A percentile compares a stretch with the other conserved stretches of the same genome.
Conservation (phyloP, 2,888 invertebrate species). For the Carabus problematicus region DNA sequence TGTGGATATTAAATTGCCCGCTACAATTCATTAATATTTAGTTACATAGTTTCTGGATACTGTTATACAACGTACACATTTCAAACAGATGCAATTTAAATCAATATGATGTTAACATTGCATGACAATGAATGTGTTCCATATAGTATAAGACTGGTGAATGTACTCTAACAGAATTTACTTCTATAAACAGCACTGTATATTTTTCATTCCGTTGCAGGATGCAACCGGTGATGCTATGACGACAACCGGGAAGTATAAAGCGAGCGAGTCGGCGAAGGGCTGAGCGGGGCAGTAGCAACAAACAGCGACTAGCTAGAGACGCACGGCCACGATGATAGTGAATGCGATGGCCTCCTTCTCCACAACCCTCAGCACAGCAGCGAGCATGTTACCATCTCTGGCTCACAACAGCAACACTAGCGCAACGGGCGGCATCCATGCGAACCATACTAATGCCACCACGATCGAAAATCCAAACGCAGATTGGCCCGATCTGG, state of each 20-base stretch:
- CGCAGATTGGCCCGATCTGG: conserved; percentile 63
- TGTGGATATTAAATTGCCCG: too few relatives aligned
- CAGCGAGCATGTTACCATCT: conserved; percentile 50
- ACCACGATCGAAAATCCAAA: conserved; percentile 55
- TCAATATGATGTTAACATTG: too few relatives aligned
- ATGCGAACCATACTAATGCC: conserved; percentile 51
- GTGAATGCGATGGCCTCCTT: conserved; percentile 59
- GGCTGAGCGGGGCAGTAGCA: conserved; percentile 5
- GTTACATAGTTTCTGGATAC: too few relatives aligned
- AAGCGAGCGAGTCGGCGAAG: background rate
- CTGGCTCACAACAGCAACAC: conserved; percentile 53
- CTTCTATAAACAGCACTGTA: too few relatives aligned
- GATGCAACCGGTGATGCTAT: background rate
- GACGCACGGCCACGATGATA: conserved; percentile 54
- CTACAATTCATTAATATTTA: too few relatives aligned
- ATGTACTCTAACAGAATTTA: too few relatives aligned
- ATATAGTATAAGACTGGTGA: too few relatives aligned
- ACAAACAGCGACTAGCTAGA: background rate
- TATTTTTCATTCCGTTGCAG: background rate
- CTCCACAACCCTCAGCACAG: conserved; percentile 56
- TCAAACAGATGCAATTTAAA: too few relatives aligned
- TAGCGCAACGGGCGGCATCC: conserved; percentile 47
- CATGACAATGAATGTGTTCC: too few relatives aligned
- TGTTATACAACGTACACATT: too few relatives aligned
- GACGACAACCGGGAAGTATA: background rate